phyloP scores from a whole-genome alignment of 2,113 vertebrate genomes.

The Prochilodus magdalenae region DNA sequence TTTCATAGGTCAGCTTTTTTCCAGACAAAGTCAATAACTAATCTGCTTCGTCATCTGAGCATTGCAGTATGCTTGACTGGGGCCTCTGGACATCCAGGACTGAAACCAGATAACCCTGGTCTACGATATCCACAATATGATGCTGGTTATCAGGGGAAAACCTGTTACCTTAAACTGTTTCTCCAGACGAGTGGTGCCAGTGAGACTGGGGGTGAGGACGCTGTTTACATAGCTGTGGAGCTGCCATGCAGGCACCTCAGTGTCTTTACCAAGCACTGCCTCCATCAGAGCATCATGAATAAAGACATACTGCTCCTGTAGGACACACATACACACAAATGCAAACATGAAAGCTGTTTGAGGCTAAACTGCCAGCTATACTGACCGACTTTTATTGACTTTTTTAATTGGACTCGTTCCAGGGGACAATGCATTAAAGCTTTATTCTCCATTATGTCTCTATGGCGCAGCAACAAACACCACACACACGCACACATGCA shows the following conservation, averaged over 20 bases:
- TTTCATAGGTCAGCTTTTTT: too few species aligned
- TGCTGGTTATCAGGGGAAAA: not conserved
- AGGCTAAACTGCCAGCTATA: not conserved
- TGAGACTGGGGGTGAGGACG: conserved; percentile 89
- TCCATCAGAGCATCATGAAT: conserved; percentile 98
- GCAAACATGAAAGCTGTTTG: not conserved
- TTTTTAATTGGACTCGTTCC: not conserved
- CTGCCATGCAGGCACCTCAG: conserved; percentile 91
- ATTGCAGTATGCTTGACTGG: not conserved
- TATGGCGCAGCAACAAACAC: not conserved
- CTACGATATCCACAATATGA: not conserved
- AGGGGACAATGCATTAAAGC: not conserved
- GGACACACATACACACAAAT: conserved; percentile 13
- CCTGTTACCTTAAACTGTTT: conserved; percentile 94
- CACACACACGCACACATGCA: not conserved
- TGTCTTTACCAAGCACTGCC: conserved; percentile 92
- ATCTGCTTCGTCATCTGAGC: not conserved
- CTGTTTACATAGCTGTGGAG: conserved; percentile 93
- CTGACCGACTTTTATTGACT: not conserved
- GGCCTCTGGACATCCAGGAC: not conserved
- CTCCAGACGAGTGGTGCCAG: conserved; percentile 89
- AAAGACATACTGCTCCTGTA: conserved; percentile 97
- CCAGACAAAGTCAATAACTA: not conserved
- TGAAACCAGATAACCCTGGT: not conserved
- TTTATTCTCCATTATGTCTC: not conserved